These are phyloP conservation scores for Podarcis siculus DNA, from an alignment of 2,797 vertebrate species.

Conservation along the genomic window DNA sequence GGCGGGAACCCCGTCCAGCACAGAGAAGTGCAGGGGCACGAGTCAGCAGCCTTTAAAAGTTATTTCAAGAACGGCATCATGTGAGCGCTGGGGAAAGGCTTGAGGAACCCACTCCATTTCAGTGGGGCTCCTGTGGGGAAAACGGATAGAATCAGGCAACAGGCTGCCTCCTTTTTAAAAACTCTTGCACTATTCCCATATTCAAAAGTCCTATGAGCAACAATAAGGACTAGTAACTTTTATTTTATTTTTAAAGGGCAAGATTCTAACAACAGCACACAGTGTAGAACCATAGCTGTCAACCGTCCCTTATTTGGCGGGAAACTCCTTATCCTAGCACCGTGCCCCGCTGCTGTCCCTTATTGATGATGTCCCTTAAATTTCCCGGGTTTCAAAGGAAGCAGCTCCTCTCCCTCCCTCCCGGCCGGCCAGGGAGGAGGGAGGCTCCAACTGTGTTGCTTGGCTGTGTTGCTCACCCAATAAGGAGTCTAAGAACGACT, in stretches of 20 bases:
- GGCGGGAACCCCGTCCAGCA: slow-evolving; percentile 86
- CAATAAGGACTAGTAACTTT: not conserved
- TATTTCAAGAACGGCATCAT: slow-evolving; percentile 90
- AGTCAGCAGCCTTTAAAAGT: slow-evolving; percentile 87
- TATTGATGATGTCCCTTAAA: too few relatives aligned
- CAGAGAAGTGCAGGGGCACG: slow-evolving; percentile 86
- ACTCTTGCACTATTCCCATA: not conserved
- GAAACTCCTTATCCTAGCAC: too few relatives aligned
- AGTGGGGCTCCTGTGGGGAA: not conserved
- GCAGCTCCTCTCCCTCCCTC: too few relatives aligned
- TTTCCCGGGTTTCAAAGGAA: too few relatives aligned
- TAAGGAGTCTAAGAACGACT: too few relatives aligned
- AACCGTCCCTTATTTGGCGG: too few relatives aligned
- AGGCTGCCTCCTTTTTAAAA: not conserved
- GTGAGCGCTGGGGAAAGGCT: slow-evolving; percentile 75
- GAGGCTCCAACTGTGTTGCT: too few relatives aligned
- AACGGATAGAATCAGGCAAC: too few relatives aligned
- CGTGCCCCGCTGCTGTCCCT: too few relatives aligned
- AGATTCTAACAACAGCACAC: not conserved
- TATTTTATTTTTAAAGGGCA: not conserved
- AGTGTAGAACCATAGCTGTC: too few relatives aligned
- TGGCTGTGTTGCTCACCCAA: too few relatives aligned
- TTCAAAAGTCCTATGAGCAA: not conserved
- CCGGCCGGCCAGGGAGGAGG: too few relatives aligned
- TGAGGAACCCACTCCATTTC: not conserved